These are phyloP conservation scores for Maccullochella peelii DNA, from an alignment of 2,113 vertebrate genomes.

Conservation along the genomic window DNA sequence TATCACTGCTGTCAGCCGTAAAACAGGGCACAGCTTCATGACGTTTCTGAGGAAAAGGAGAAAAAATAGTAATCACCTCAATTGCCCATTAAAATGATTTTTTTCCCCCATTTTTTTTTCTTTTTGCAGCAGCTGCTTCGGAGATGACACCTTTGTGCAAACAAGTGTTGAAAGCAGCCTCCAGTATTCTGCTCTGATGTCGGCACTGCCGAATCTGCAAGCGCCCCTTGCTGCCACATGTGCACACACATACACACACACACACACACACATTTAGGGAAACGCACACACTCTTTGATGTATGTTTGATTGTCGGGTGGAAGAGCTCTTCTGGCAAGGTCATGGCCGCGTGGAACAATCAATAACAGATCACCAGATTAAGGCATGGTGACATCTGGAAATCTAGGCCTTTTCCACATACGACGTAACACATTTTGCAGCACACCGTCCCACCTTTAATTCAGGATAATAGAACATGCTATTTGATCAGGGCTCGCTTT, in stretches of 20 bases:
- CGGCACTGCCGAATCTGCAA: slow-evolving; percentile 54
- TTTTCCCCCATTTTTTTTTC: neutral
- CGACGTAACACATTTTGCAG: slow-evolving; percentile 19
- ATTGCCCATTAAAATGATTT: slow-evolving; percentile 65
- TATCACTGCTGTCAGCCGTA: slow-evolving; percentile 47
- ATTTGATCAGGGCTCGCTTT: slow-evolving; percentile 73
- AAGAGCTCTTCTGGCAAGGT: slow-evolving; percentile 83
- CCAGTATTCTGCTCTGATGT: slow-evolving; percentile 73
- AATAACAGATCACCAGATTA: slow-evolving; percentile 83
- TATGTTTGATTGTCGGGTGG: slow-evolving; percentile 80
- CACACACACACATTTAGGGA: slow-evolving; percentile 22
- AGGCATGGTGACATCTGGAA: slow-evolving; percentile 78
- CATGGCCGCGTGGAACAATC: slow-evolving; percentile 77
- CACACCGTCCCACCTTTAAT: slow-evolving; percentile 60
- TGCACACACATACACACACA: neutral
- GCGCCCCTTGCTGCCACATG: slow-evolving; percentile 31
- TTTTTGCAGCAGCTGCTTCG: slow-evolving; percentile 60
- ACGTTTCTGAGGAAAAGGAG: slow-evolving; percentile 33
- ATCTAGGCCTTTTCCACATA: slow-evolving; percentile 51
- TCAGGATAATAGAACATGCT: slow-evolving; percentile 74
- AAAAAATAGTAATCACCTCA: slow-evolving; percentile 46
- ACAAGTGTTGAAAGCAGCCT: slow-evolving; percentile 76
- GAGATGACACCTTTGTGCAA: slow-evolving; percentile 77
- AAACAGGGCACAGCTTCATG: slow-evolving; percentile 24
- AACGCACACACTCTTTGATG: slow-evolving; percentile 71